Base-by-base conservation (phyloP, 2,113 vertebrate species). In the Anoura caudifer region DNA sequence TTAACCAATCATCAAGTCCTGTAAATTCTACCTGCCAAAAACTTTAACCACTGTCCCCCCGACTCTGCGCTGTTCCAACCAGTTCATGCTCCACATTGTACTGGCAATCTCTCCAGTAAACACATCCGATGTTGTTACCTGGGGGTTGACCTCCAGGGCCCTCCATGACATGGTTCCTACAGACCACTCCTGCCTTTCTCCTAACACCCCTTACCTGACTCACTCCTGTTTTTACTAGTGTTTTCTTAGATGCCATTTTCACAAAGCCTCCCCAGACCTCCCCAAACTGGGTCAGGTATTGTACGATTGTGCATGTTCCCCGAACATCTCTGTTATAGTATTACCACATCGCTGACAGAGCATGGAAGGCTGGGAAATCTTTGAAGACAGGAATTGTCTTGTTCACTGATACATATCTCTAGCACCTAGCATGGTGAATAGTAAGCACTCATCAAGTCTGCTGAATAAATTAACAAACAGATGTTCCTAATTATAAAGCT, bases 401-500 rank as follows among this genome's bases (percentile, higher is more conserved):
- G 56, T 94, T 93, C 63, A 36, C 70, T 59, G 70, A 84, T 72
- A 7, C 2, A 70, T 2, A 80, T 69, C 92, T 90, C 67, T 41
- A 92, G 33, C 73, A 87, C 69, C 43, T 79, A 82, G 76, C 93
- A 79, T 2, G 56, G 24, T n/a, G 10, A 73, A 22, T 1, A 67
- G 76, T 20, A 90, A 94, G 83, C 47, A 81, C n/a, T 96, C 72
- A 79, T 73, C 91, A 86, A 89, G 79, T 76, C 33, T 76, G 72
- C n/a, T 24, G 59, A 83, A 67, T 52, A 87, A 77, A 70, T 72
- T 82, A 89, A 69, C 65, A 94, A 91, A 69, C 65, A 94, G 63
- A 70, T 1, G 5, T 47, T 90, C 79, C 84, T 97, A 92, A 95
- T 81, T 96, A 95, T 33, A 82, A 92, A 90, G 84, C 52, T 95